Evolutionary conservation across 2,797 vertebrate species (phyloP), one percentile per base, ranked within the genome.

Genomic region (Moxostoma hubbsi): DNA sequence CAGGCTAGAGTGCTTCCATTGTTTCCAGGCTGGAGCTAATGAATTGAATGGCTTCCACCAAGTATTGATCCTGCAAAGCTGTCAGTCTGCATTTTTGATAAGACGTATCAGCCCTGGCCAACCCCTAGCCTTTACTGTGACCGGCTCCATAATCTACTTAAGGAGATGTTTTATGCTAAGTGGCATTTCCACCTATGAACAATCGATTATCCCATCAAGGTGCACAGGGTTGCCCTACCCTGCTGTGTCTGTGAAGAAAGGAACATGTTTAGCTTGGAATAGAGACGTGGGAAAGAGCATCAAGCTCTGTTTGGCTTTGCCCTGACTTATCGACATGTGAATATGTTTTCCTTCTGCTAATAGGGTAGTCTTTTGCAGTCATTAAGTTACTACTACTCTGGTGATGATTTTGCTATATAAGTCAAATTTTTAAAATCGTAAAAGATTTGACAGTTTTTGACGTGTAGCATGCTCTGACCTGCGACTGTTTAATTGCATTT

Each of bases 131-230:
- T 62, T 54, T 81, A 79, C 81, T 75, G 75, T 85, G 87, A 90
- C 89, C 88, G 76, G 69, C 86, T 87, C 85, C 81, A 81, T 92
- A 91, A 93, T 91, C 91, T 89, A 82, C 87, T 94, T 91, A 88
- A 84, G 89, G 84, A 87, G 87, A 90, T 84, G 84, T 87, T 86
- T 89, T 91, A 90, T 91, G 89, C 89, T 92, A 89, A 93, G 88
- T 89, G 90, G 81, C 86, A 86, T 89, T 88, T 91, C 88, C 86
- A 90, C 87, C 84, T 80, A 85, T 64, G 45, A 68, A 4, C 67
- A 85, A 93, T 92, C 83, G 92, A 94, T 93, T 91, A 87, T 73
- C 77, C 86, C 87, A 91, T 93, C 90, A 93, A 85, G 80, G 59
- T 2, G 12, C 59, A 71, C 7, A 9, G 75, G 68, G 77, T 61